Conservation (phyloP, 1,140 invertebrate genomes). For the Geopemphigus sp. region DNA sequence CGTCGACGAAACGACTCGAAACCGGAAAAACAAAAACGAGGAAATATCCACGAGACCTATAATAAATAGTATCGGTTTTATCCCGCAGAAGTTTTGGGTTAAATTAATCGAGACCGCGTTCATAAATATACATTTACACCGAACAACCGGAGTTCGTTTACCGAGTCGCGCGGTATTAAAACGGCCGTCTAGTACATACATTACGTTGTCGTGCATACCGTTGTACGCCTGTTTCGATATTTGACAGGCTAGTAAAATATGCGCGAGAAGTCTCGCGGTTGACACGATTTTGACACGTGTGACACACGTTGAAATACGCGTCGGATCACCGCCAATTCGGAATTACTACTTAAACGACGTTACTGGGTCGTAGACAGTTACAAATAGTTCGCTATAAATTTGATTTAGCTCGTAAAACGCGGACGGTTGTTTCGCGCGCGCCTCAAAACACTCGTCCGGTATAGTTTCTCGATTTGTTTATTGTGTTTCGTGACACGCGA, state of each 20-base stretch:
- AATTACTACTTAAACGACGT: not conserved
- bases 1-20: not conserved
- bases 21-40: conserved; percentile 7
- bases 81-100: not conserved
- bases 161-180: not conserved
- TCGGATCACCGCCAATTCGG: not conserved
- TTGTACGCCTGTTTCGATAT: too few species aligned
- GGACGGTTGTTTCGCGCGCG: not conserved
- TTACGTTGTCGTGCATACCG: too few species aligned
- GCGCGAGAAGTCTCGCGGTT: not conserved
- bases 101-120: not conserved
- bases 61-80: not conserved
- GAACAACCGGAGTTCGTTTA: not conserved
- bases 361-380: not conserved
- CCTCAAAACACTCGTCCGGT: too few species aligned
- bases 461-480: too few species aligned
- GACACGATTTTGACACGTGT: not conserved
- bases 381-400: not conserved
- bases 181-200: not conserved
- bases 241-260: conserved; percentile 11
- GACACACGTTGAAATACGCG: conserved; percentile 12
- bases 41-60: not conserved
- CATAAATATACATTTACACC: not conserved
- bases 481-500: not conserved
- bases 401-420: conserved; percentile 1